Evolutionary conservation across 1,140 invertebrate genomes (phyloP).

Genomic region (Drosophila paulistorum): DNA sequence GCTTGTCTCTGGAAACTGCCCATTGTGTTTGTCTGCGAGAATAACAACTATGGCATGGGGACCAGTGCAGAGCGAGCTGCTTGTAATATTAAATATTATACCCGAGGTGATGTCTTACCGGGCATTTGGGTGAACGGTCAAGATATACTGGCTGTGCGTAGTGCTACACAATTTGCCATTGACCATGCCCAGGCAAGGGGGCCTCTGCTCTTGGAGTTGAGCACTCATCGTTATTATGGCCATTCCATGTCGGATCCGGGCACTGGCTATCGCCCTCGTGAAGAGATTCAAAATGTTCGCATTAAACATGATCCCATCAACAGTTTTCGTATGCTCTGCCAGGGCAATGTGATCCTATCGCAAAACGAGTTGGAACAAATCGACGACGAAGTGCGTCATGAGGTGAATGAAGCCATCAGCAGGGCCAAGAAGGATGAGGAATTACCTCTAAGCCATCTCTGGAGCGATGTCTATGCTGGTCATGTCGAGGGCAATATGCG

Average conservation of each 20-base stretch:
- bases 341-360: constrained; percentile 84
- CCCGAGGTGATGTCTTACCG: constrained; percentile 87
- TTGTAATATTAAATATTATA: constrained; percentile 91
- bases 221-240: constrained; percentile 89
- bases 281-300: constrained; percentile 95
- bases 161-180: constrained; percentile 91
- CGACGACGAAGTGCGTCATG: constrained; percentile 86
- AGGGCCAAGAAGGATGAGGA: constrained; percentile 89
- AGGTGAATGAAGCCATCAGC: constrained; percentile 90
- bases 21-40: constrained; percentile 97
- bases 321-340: constrained; percentile 88
- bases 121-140: constrained; percentile 93
- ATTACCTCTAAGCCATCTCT: constrained; percentile 91
- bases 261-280: constrained; percentile 90
- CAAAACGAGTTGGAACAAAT: constrained; percentile 85
- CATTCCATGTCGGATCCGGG: constrained; percentile 93
- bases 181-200: constrained; percentile 91
- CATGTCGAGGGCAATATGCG: constrained; percentile 53
- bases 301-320: constrained; percentile 94
- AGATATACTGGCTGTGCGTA: constrained; percentile 94
- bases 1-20: constrained; percentile 95
- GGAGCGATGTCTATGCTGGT: constrained; percentile 91
- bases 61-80: constrained; percentile 90
- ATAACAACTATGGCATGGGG: constrained; percentile 94
- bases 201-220: constrained; percentile 93